phyloP scores from a whole-genome alignment of 2,888 invertebrate genomes.

The Tetragonula carbonaria region DNA sequence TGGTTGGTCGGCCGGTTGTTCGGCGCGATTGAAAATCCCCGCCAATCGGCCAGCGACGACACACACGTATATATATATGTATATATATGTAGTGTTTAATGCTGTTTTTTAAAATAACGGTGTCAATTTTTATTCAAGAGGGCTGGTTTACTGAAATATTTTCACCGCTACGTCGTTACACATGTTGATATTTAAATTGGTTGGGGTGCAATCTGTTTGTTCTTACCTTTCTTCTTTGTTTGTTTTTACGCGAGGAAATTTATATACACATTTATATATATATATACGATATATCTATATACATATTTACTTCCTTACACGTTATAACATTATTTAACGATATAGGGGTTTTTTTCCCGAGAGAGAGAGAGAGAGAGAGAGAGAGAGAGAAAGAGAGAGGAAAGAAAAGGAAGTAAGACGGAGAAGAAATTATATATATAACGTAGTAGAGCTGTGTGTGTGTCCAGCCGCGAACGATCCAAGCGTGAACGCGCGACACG shows the following conservation, averaged over 20 bases:
- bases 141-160: slow-evolving; percentile 74
- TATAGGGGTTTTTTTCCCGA: slow-evolving; percentile 24
- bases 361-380: neutral
- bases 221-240: slow-evolving; percentile 75
- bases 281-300: neutral
- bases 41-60: slow-evolving; percentile 72
- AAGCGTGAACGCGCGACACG: neutral
- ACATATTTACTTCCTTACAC: slow-evolving; percentile 53
- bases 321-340: slow-evolving; percentile 30
- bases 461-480: neutral
- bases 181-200: slow-evolving; percentile 81
- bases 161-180: slow-evolving; percentile 78
- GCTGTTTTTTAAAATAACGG: slow-evolving; percentile 63
- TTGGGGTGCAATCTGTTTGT: slow-evolving; percentile 82
- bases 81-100: no score
- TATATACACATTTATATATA: slow-evolving; percentile 31
- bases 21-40: neutral
- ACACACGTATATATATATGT: no score
- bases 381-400: neutral
- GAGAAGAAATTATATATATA: neutral
- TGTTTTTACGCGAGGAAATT: slow-evolving; percentile 67
- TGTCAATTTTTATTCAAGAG: slow-evolving; percentile 78
- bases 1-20: neutral
- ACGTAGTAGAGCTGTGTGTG: neutral
- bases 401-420: neutral